A percentile compares a stretch with the other conserved stretches of the same genome.
Conservation (phyloP, 2,797 vertebrate species). For the Nasua narica region DNA sequence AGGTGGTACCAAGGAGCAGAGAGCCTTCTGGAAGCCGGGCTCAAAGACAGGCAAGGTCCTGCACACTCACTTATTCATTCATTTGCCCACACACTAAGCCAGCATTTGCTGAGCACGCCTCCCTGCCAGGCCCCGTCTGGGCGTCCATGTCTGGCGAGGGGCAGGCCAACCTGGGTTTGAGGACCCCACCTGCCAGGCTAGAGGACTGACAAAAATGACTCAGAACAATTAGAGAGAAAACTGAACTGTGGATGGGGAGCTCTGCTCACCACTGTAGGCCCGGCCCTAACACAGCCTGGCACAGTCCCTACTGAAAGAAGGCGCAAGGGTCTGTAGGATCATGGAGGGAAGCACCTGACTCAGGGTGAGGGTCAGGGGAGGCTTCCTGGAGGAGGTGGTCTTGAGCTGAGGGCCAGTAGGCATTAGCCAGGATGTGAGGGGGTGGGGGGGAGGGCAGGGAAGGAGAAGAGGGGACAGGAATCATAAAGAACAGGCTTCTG, state of each 20-base stretch:
- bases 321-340: not conserved
- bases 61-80: not conserved
- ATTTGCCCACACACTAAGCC: not conserved
- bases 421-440: not conserved
- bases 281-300: not conserved
- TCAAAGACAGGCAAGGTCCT: not conserved
- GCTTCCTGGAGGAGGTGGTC: not conserved
- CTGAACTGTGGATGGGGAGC: not conserved
- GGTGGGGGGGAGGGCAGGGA: not conserved
- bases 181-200: not conserved
- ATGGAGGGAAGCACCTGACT: not conserved
- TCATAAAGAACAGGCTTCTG: not conserved
- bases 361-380: not conserved
- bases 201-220: not conserved
- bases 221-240: not conserved
- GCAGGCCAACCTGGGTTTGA: not conserved
- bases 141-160: not conserved
- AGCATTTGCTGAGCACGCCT: not conserved
- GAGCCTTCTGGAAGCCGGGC: not conserved
- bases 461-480: not conserved
- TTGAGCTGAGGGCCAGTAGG: not conserved
- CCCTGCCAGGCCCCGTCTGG: not conserved
- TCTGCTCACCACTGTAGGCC: not conserved
- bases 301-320: not conserved
- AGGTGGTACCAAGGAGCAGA: not conserved